Conservation (phyloP, 2,797 vertebrate genomes). For the Adelosebastes latens region DNA sequence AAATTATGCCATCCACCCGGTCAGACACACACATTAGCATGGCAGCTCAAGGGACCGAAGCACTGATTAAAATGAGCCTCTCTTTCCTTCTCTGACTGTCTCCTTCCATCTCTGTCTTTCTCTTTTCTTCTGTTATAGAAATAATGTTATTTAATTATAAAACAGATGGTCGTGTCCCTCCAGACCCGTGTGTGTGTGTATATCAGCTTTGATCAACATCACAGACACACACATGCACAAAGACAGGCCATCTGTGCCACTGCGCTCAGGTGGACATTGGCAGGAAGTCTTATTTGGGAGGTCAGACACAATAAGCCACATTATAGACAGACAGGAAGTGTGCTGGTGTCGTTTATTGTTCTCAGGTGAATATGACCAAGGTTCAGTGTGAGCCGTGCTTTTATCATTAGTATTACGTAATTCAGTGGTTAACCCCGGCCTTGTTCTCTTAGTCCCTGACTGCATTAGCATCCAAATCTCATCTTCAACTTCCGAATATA, state of each 20-base stretch:
- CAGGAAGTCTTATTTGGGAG: conserved; percentile 71
- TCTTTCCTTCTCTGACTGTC: conserved; percentile 11
- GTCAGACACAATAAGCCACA: conserved; percentile 59
- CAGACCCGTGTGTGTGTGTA: conserved; percentile 22
- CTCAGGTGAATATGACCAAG: not conserved
- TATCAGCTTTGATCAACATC: conserved; percentile 66
- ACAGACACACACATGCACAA: conserved; percentile 21
- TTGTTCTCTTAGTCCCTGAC: not conserved
- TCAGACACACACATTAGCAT: conserved; percentile 11
- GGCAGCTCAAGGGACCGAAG: conserved; percentile 55
- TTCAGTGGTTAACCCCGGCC: not conserved
- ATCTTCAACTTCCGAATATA: not conserved
- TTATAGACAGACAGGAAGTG: conserved; percentile 64
- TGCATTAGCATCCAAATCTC: not conserved
- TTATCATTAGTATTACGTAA: not conserved
- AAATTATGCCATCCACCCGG: conserved; percentile 62
- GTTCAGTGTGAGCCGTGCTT: conserved; percentile 2
- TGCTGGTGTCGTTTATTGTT: conserved; percentile 31
- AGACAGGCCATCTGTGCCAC: conserved; percentile 59
- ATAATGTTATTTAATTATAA: conserved; percentile 54
- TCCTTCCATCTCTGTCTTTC: conserved; percentile 40
- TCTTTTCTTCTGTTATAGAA: conserved; percentile 11
- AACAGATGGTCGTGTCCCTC: conserved; percentile 60
- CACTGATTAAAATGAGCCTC: conserved; percentile 56
- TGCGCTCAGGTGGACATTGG: conserved; percentile 59